Evolutionary conservation across 2,113 vertebrate genomes (phyloP).

Genomic region (Pteropus alecto): DNA sequence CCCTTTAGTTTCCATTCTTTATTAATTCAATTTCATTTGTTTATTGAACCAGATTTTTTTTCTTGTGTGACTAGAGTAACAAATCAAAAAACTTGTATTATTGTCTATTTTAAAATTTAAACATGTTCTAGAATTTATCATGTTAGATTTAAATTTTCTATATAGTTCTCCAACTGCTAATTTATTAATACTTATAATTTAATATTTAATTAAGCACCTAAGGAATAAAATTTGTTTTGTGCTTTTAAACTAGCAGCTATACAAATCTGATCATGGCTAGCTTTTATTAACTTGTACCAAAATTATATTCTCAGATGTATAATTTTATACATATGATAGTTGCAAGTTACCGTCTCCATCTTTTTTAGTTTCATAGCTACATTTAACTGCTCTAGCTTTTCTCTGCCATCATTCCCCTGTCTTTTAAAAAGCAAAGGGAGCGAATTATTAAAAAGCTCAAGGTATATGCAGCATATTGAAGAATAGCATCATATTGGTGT

Average conservation of each 20-base stretch:
- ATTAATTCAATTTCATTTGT: neutral
- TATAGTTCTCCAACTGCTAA: neutral
- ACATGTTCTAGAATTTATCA: neutral
- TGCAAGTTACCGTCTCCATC: neutral
- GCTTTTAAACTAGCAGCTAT: neutral
- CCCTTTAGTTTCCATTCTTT: neutral
- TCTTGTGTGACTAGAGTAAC: neutral
- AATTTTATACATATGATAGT: neutral
- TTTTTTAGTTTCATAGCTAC: neutral
- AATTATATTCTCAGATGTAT: neutral
- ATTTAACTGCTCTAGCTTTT: neutral
- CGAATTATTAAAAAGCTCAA: slow-evolving; percentile 14
- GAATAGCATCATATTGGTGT: slow-evolving; percentile 50
- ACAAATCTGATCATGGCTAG: neutral
- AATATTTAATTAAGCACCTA: neutral
- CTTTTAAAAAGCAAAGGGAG: slow-evolving; percentile 2
- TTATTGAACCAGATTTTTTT: neutral
- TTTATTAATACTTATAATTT: slow-evolving; percentile 7
- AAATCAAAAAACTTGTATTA: neutral
- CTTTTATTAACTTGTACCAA: neutral
- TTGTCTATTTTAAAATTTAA: slow-evolving; percentile 25
- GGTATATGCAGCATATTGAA: neutral
- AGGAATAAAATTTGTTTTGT: neutral
- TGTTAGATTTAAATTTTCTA: slow-evolving; percentile 9
- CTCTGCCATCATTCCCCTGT: neutral